Base-by-base conservation (phyloP, 1,140 invertebrate species). In the Manduca sexta region DNA sequence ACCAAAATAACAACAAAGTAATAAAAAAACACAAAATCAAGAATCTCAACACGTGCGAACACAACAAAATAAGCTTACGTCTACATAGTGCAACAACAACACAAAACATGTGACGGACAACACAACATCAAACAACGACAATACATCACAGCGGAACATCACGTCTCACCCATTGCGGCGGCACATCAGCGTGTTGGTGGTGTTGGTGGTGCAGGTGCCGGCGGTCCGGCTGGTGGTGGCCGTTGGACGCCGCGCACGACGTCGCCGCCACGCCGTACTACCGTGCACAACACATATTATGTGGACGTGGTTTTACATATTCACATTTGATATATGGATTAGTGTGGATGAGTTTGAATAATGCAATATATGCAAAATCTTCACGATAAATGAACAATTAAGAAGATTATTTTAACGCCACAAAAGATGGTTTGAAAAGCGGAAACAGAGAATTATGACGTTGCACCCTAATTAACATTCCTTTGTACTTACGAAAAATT, bases 261-360 rank as follows among this genome's bases (percentile, higher is more conserved):
- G 80, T 81, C 64, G 80, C 80, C 77, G 80, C 77, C 71, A 84
- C 80, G 61, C 80, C 77, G 66, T 84, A 84, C 80, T 84, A 61
- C 41, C 45, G 56, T 35, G 33, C 43, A 45, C 30, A 34, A 45
- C 31, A 29, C 12, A 14, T 13, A 30, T 43, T 43, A 43, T 15
- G 13, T 43, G 10, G 6, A 43, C 12, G 41, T 43, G 41, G 13
- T 3, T 12, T 0, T 1, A 0, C 1, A 35, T 5, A 35, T 14
- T 5, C 5, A 39, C 29, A 31, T 1, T 5, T 5, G n/a, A n/a
- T n/a, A n/a, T n/a, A n/a, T n/a, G n/a, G n/a, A n/a, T n/a, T n/a
- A n/a, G n/a, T n/a, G n/a, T n/a, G n/a, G n/a, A n/a, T n/a, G n/a
- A n/a, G n/a, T n/a, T n/a, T n/a, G n/a, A n/a, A n/a, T n/a, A n/a